A percentile compares a stretch with the other conserved stretches of the same genome.
These are phyloP conservation scores for Poecile atricapillus DNA, from an alignment of 2,113 vertebrate species.

Conservation along the genomic window DNA sequence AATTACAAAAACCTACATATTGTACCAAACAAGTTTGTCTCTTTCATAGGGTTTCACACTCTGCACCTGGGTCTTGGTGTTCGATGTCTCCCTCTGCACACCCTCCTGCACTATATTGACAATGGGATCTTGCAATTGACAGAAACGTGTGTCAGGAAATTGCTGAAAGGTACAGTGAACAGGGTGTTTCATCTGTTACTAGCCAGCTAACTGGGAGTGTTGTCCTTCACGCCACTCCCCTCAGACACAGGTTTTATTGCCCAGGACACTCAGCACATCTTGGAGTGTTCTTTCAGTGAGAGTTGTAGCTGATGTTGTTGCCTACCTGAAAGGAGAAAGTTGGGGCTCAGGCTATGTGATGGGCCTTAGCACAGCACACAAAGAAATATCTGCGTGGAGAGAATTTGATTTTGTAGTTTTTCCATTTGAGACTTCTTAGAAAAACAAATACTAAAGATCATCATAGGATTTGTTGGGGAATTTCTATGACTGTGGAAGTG, in stretches of 20 bases:
- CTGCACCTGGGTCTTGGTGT: conserved; percentile 81
- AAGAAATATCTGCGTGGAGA: not conserved
- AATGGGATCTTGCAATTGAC: conserved; percentile 81
- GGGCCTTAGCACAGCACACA: not conserved
- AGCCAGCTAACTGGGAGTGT: not conserved
- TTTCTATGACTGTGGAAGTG: not conserved
- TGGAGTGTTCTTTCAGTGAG: not conserved
- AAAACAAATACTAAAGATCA: not conserved
- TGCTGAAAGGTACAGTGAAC: conserved; percentile 80
- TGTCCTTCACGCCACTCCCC: not conserved
- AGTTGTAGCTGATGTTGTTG: not conserved
- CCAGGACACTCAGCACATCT: not conserved
- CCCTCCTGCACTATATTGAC: conserved; percentile 88
- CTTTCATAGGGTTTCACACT: conserved; percentile 84
- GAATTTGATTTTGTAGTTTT: not conserved
- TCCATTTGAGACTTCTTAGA: not conserved
- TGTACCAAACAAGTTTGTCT: not conserved
- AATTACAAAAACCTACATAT: not conserved
- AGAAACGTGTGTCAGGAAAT: conserved; percentile 78
- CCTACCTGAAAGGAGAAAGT: not conserved
- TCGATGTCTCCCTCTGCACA: conserved; percentile 85
- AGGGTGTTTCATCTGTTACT: not conserved
- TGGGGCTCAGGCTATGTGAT: not conserved
- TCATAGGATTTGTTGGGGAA: not conserved
- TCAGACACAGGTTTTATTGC: not conserved